phyloP scores from a whole-genome alignment of 2,113 vertebrate genomes.

The Calyptommatus sinebrachiatus region DNA sequence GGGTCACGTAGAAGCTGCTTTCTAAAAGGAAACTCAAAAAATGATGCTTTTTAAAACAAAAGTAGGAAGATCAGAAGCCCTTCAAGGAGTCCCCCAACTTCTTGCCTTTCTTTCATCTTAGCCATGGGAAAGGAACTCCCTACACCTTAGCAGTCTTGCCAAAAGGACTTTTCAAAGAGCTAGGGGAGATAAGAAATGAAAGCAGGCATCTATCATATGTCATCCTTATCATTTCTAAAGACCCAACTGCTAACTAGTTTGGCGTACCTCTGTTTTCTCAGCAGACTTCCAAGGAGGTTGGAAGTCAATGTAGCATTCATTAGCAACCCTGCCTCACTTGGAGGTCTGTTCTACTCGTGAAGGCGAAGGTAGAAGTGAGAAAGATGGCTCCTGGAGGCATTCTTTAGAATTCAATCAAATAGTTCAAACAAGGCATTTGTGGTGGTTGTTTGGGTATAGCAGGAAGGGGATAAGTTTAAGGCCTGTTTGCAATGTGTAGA shows the following conservation, averaged over 20 bases:
- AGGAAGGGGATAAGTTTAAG: too few species aligned
- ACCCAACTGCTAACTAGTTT: constrained; percentile 2
- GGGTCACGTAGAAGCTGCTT: too few species aligned
- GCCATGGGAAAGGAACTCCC: constrained; percentile 32
- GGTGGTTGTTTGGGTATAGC: too few species aligned
- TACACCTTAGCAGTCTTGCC: constrained; percentile 34
- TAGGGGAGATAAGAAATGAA: constrained; percentile 39
- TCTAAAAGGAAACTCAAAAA: too few species aligned
- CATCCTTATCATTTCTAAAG: constrained; percentile 40
- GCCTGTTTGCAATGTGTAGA: not conserved
- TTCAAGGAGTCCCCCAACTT: constrained; percentile 31
- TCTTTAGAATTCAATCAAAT: not conserved
- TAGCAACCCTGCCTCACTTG: not conserved
- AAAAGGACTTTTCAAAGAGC: constrained; percentile 48
- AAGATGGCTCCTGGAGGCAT: not conserved
- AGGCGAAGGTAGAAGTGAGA: not conserved
- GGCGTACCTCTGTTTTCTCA: constrained; percentile 10
- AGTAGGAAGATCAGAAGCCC: constrained; percentile 17
- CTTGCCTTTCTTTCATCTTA: constrained; percentile 33
- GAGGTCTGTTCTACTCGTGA: not conserved
- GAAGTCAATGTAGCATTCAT: constrained; percentile 16
- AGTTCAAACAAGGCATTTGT: not conserved
- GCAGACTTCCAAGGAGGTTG: not conserved
- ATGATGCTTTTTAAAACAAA: too few species aligned
- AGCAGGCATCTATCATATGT: constrained; percentile 31